Evolutionary conservation across 92 coral and sea anemone genomes (phyloP), one percentile per base, ranked within the genome.

Genomic region (Bergia sp.): DNA sequence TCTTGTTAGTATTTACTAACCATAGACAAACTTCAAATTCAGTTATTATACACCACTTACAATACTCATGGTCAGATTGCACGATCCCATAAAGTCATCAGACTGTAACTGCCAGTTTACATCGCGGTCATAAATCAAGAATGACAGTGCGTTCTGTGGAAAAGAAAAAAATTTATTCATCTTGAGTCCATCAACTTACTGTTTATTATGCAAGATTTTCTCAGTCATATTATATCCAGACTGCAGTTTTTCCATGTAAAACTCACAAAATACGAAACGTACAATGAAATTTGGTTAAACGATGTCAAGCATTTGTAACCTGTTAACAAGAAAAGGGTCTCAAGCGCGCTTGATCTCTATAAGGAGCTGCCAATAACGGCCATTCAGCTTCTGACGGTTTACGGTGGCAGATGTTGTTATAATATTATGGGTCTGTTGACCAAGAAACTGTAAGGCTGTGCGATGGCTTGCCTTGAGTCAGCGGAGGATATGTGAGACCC

Each of bases 41-140:
- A 21, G 0, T 5, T 53, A 29, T 29, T 29, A 53, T 20, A 23
- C 37, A 20, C 65, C 43, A 92, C 92, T 86, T 49, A 93, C 96
- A 76, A 36, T 72, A n/a, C 88, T 85, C 86, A 96, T 82, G 47
- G 80, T 53, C 69, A 96, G 86, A 55, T 89, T 91, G 58, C 96
- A 94, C 15, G 98, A 96, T 10, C 98, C 98, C 98, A 96, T 96
- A 86, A 96, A 96, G 93, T 96, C 98, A 76, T 96, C 98, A 6
- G 98, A 94, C 85, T 91, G 94, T 6, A 97, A 92, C 73, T 96
- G 98, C 98, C 98, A 96, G 88, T 96, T 96, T 23, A 91, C 93
- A 76, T 96, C 98, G 23, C 98, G 98, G 49, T 96, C 98, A 85
- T 93, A 96, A 80, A 96, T 91, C 88, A 96, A 80, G 88, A 96